Conservation (phyloP, 2,888 invertebrate genomes). For the Diarsia brunnea region DNA sequence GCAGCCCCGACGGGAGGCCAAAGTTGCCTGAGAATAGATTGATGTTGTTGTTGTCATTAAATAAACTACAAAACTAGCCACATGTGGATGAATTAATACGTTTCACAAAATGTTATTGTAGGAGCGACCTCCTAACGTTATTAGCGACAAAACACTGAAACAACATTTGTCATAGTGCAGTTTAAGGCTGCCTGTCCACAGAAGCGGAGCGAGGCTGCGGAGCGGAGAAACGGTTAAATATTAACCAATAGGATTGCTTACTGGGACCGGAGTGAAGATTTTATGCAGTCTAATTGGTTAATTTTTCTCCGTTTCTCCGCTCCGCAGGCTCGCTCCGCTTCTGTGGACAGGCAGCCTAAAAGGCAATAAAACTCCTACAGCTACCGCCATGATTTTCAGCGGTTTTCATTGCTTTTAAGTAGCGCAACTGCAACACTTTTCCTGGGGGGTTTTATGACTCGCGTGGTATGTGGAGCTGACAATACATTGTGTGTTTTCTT, state of each 20-base stretch:
- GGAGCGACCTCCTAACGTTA: slow-evolving; percentile 28
- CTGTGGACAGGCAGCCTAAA: too few relatives aligned
- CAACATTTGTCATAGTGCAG: slow-evolving; percentile 33
- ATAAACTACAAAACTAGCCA: slow-evolving; percentile 2
- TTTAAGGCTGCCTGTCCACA: too few relatives aligned
- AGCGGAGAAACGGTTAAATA: too few relatives aligned
- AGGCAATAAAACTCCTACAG: slow-evolving; percentile 29
- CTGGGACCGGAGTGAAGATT: too few relatives aligned
- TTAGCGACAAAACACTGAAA: slow-evolving; percentile 7
- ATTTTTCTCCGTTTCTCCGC: too few relatives aligned
- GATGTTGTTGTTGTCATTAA: not conserved
- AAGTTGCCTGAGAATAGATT: too few relatives aligned
- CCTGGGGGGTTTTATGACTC: slow-evolving; percentile 43
- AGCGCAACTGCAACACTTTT: slow-evolving; percentile 39
- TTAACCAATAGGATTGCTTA: too few relatives aligned
- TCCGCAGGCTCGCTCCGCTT: too few relatives aligned
- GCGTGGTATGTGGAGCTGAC: slow-evolving; percentile 38
- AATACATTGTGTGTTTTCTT: slow-evolving; percentile 38
- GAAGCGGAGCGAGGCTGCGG: too few relatives aligned
- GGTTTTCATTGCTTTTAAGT: slow-evolving; percentile 26
- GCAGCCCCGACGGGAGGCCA: too few relatives aligned
- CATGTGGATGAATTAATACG: not conserved
- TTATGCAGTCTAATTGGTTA: too few relatives aligned
- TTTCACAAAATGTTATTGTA: slow-evolving; percentile 4
- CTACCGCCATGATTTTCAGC: slow-evolving; percentile 32